phyloP scores from a whole-genome alignment of 2,797 vertebrate genomes.

The Notamacropus eugenii region DNA sequence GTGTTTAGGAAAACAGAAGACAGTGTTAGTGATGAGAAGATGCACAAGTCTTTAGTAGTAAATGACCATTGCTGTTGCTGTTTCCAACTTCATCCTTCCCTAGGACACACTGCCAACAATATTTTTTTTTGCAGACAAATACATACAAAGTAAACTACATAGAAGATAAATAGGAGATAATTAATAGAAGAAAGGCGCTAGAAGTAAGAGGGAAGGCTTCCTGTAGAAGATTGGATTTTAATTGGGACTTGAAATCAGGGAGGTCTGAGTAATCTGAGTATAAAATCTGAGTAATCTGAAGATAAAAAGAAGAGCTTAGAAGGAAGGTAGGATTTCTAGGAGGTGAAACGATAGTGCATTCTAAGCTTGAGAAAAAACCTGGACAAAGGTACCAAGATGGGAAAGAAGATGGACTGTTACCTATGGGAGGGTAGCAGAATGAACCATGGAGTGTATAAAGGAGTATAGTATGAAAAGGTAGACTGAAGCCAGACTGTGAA shows the following conservation, averaged over 20 bases:
- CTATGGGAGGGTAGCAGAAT: not conserved
- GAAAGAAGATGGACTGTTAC: not conserved
- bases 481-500: not conserved
- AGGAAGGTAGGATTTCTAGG: not conserved
- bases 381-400: not conserved
- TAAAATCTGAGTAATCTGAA: not conserved
- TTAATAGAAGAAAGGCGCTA: not conserved
- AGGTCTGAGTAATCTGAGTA: not conserved
- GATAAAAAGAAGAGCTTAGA: not conserved
- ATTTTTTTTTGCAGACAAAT: not conserved
- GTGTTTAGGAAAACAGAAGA: too few species aligned
- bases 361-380: not conserved
- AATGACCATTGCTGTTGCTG: too few species aligned
- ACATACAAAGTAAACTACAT: not conserved
- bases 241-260: not conserved
- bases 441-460: not conserved
- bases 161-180: not conserved
- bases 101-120: too few species aligned
- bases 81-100: too few species aligned
- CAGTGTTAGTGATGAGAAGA: too few species aligned
- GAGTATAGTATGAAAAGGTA: not conserved
- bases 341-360: not conserved
- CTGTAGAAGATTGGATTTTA: not conserved
- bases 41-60: too few species aligned
- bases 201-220: not conserved